phyloP scores from a whole-genome alignment of 2,113 vertebrate species.

The Lagopus muta region DNA sequence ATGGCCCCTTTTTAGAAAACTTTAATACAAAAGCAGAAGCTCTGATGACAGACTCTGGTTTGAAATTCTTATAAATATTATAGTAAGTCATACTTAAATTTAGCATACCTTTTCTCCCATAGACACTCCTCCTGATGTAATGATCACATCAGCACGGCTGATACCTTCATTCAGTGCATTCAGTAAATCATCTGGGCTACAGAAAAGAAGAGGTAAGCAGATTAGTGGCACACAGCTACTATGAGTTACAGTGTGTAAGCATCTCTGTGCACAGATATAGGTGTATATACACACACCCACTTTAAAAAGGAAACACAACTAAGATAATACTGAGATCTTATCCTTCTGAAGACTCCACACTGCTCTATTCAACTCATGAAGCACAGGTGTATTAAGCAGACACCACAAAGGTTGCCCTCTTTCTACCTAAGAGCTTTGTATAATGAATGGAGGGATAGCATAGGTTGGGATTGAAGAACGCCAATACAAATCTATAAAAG shows the following conservation, averaged over 20 bases:
- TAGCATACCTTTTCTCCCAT: conserved; percentile 97
- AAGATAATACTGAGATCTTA: neutral
- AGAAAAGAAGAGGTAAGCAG: conserved; percentile 67
- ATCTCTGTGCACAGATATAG: neutral
- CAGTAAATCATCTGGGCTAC: conserved; percentile 98
- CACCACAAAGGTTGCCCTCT: neutral
- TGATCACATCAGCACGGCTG: conserved; percentile 99
- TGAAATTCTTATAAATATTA: neutral
- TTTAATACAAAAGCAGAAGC: neutral
- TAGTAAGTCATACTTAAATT: conserved; percentile 21
- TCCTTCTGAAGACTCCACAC: neutral
- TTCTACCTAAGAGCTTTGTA: neutral
- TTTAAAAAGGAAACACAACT: neutral
- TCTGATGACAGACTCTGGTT: neutral
- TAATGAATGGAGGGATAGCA: neutral
- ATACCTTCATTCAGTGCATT: conserved; percentile 99
- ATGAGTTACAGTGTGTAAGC: neutral
- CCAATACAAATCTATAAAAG: neutral
- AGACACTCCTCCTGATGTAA: conserved; percentile 98
- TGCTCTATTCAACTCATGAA: neutral
- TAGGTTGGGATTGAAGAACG: neutral
- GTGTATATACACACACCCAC: neutral
- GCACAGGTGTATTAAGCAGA: neutral
- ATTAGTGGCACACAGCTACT: conserved; percentile 48
- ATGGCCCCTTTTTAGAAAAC: neutral